Percentiles rank a stretch among this genome's conserved stretches.
phyloP scores from a whole-genome alignment of 2,888 invertebrate species.

The Tromatobia lineatoria region DNA sequence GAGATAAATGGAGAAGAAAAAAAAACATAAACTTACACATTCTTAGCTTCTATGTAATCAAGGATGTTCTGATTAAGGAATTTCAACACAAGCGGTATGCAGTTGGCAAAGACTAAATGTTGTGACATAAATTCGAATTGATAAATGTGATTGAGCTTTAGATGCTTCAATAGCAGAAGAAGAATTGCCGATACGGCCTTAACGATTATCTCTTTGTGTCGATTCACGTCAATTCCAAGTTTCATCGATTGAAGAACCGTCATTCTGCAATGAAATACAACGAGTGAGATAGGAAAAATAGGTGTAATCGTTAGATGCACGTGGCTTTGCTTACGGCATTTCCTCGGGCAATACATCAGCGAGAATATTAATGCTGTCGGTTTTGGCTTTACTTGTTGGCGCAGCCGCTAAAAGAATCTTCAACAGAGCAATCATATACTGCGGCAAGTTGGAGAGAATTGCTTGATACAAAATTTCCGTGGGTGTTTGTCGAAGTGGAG shows the following conservation, averaged over 20 bases:
- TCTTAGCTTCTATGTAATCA: slow-evolving; percentile 97
- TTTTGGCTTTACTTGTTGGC: slow-evolving; percentile 99
- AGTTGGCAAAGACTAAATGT: slow-evolving; percentile 99
- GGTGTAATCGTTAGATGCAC: no score
- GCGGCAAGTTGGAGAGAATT: slow-evolving; percentile 98
- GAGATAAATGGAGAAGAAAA: neutral
- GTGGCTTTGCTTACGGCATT: slow-evolving; percentile 91
- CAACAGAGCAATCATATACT: slow-evolving; percentile 98
- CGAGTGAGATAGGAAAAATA: neutral
- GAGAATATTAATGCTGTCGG: slow-evolving; percentile 99
- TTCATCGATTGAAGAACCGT: slow-evolving; percentile 98
- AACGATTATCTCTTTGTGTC: slow-evolving; percentile 99
- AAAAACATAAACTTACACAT: slow-evolving; percentile 87
- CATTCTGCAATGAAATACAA: slow-evolving; percentile 87
- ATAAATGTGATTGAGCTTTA: slow-evolving; percentile 98
- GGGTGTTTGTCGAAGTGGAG: slow-evolving; percentile 92
- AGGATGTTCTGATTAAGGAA: slow-evolving; percentile 99
- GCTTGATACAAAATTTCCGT: slow-evolving; percentile 96
- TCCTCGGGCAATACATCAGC: slow-evolving; percentile 99
- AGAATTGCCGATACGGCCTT: slow-evolving; percentile 97
- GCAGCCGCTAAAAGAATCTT: slow-evolving; percentile 99
- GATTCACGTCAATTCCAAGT: slow-evolving; percentile 98
- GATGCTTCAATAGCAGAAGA: slow-evolving; percentile 97
- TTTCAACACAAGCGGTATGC: slow-evolving; percentile 98
- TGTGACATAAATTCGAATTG: slow-evolving; percentile 99